Conservation (phyloP, 1,140 invertebrate species). For the Apis laboriosa region DNA sequence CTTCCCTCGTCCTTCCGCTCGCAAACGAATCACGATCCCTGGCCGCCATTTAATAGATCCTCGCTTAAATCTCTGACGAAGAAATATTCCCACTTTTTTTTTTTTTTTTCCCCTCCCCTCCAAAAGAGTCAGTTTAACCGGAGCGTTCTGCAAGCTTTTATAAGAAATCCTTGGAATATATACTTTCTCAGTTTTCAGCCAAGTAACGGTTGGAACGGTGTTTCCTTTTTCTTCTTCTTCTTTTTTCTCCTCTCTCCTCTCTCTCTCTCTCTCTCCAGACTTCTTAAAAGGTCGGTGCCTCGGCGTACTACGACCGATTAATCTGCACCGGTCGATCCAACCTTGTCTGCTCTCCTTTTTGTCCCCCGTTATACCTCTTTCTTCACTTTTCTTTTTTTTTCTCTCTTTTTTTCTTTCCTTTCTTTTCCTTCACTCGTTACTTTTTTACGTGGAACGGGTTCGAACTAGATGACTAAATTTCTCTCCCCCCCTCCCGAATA, state of each 20-base stretch:
- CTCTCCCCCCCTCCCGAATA: neutral
- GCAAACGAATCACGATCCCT: neutral
- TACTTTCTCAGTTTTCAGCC: neutral
- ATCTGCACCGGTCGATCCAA: conserved; percentile 13
- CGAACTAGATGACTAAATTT: neutral
- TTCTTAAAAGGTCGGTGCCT: neutral
- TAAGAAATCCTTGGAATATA: neutral
- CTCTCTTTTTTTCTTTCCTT: neutral
- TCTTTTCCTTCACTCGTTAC: neutral
- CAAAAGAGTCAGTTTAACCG: neutral
- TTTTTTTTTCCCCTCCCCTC: no score
- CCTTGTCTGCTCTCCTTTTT: neutral
- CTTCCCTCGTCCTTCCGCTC: neutral
- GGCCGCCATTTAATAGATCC: neutral
- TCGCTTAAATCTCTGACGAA: neutral
- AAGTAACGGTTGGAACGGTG: neutral
- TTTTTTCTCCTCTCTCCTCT: no score
- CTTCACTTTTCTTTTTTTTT: neutral
- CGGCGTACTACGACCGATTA: neutral
- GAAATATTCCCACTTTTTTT: neutral
- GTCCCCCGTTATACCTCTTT: neutral
- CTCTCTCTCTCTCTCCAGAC: neutral
- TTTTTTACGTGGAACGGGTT: neutral
- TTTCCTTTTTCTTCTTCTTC: neutral
- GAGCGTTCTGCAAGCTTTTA: neutral